Evolutionary conservation across 2,113 vertebrate species (phyloP).

Genomic region (Podocnemis expansa): DNA sequence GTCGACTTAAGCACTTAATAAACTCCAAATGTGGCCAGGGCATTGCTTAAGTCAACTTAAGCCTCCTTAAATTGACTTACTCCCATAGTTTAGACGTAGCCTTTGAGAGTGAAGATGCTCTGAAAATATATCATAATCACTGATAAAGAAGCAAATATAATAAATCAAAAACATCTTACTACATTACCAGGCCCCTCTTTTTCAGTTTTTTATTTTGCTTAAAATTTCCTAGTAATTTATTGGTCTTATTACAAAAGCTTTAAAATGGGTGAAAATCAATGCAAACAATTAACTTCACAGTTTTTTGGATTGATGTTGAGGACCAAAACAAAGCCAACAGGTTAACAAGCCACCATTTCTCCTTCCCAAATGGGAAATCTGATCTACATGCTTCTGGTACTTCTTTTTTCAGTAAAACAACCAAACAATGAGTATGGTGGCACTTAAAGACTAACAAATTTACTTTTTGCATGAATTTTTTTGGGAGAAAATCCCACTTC

Average conservation of each 20-base stretch:
- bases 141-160: conserved; percentile 46
- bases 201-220: background rate
- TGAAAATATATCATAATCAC: conserved; percentile 54
- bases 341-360: background rate
- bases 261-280: background rate
- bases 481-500: too few relatives aligned
- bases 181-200: background rate
- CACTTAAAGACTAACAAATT: too few relatives aligned
- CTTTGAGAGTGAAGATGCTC: background rate
- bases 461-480: too few relatives aligned
- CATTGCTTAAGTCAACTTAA: too few relatives aligned
- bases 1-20: too few relatives aligned
- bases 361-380: background rate
- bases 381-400: background rate
- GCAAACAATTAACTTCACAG: background rate
- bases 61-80: too few relatives aligned
- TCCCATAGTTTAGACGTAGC: too few relatives aligned
- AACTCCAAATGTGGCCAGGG: too few relatives aligned
- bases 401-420: background rate
- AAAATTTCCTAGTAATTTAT: background rate
- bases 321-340: background rate
- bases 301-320: background rate
- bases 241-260: background rate
- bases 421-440: too few relatives aligned
- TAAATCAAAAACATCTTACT: background rate